Base-by-base conservation (phyloP, 2,888 invertebrate genomes). In the Cantharis rustica region DNA sequence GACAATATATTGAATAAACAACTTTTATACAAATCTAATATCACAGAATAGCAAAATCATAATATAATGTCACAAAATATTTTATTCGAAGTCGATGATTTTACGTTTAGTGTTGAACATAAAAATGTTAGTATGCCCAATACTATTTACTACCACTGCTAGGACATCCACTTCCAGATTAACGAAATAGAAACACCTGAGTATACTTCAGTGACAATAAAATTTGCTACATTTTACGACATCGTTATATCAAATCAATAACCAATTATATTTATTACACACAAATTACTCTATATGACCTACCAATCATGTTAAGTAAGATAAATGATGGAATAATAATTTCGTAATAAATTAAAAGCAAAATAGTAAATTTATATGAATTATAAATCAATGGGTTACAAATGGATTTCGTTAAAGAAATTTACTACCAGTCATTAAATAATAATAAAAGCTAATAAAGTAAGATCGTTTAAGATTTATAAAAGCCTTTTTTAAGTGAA, bases 291-390 rank as follows among this genome's bases (percentile, higher is more conserved):
- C 13, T 66, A 17, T 17, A 66, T 66, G 64, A 66, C 64, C 20
- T 66, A 66, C 17, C 64, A 20, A 66, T 66, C 64, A 66, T 15
- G 64, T 20, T 66, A 66, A 66, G 64, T 66, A 66, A 66, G 64
- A 66, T 66, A 20, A 66, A 66, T 20, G 64, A 66, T 66, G 20
- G 13, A 66, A 20, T 66, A 66, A 20, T 66, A 66, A 66, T 66
- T 66, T n/a, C 17, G n/a, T 66, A 23, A 66, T 66, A 66, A 66
- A 66, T 47, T 66, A 66, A 17, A 20, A 66, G 23, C 64, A 66
- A 17, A 66, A 16, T 66, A 66, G 64, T 66, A 20, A 64, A 66
- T 66, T 66, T 23, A 66, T 66, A 47, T 47, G 47, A 47, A 47
- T 47, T 47, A 47, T n/a, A 47, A 47, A 47, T 47, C 47, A 47